Percentiles rank a stretch among this genome's conserved stretches.
These are phyloP conservation scores for Sphinx pinastri DNA, from an alignment of 2,888 invertebrate species.

Conservation along the genomic window DNA sequence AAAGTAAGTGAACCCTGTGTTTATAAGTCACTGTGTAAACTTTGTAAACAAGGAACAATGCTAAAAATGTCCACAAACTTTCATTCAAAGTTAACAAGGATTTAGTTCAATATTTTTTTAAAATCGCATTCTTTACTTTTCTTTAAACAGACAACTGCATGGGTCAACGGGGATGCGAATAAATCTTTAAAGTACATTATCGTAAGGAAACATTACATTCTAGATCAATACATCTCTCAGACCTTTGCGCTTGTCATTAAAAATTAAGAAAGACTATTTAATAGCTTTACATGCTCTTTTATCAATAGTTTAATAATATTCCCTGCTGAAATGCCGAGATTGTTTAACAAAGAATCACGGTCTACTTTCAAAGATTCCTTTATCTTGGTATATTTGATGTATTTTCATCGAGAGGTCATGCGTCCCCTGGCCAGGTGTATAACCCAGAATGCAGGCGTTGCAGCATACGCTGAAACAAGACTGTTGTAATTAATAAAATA, in stretches of 20 bases:
- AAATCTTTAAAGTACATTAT: background rate
- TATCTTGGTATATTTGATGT: too few species aligned
- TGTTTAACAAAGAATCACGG: too few species aligned
- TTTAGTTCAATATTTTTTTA: conserved; percentile 16
- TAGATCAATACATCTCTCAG: background rate
- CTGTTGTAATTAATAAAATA: too few species aligned
- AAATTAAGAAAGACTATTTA: background rate
- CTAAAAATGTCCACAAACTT: conserved; percentile 21
- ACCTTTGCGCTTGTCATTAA: background rate
- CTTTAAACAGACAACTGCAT: background rate
- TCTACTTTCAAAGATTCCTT: too few species aligned
- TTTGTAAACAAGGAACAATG: conserved; percentile 22
- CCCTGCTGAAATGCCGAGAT: too few species aligned
- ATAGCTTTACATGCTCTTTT: too few species aligned
- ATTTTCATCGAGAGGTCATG: too few species aligned
- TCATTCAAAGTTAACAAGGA: background rate
- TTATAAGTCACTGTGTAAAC: conserved; percentile 24
- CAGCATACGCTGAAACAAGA: too few species aligned
- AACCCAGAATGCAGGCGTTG: too few species aligned
- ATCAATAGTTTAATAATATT: too few species aligned
- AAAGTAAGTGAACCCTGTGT: conserved; percentile 22
- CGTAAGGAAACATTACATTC: conserved; percentile 8
- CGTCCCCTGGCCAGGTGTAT: too few species aligned
- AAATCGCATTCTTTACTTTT: background rate
- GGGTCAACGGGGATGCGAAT: background rate